A percentile compares a stretch with the other conserved stretches of the same genome.
Conservation (phyloP, 2,888 invertebrate species). For the Stegophylla sp. region DNA sequence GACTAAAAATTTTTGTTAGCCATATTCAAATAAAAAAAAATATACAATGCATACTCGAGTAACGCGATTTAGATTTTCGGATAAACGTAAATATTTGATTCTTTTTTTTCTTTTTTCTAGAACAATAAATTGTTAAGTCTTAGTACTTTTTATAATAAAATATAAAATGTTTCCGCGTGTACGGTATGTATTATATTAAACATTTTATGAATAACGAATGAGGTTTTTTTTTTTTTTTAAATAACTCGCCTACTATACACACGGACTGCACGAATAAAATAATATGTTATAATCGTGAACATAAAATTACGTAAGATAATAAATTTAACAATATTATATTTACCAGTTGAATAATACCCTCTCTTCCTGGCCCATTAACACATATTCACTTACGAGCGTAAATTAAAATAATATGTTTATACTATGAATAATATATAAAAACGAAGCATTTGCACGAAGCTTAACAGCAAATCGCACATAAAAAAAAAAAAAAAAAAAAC, state of each 20-base stretch:
- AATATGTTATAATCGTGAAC: neutral
- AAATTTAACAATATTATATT: constrained; percentile 9
- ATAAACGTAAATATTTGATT: too few species aligned
- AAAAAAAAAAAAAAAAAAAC: neutral
- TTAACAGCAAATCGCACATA: neutral
- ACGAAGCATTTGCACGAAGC: neutral
- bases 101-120: too few species aligned
- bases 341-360: constrained; percentile 12
- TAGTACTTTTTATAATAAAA: too few species aligned
- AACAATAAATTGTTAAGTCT: too few species aligned
- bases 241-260: neutral
- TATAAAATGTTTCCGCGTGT: too few species aligned
- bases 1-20: too few species aligned
- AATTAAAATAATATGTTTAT: neutral
- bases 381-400: neutral
- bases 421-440: neutral
- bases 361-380: constrained; percentile 29
- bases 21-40: too few species aligned
- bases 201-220: neutral
- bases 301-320: constrained; percentile 9
- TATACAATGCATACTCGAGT: too few species aligned
- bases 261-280: constrained; percentile 13
- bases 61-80: too few species aligned
- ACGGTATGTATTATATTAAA: neutral
- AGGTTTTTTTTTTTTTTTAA: neutral